Conservation (phyloP, 2,888 invertebrate genomes). For the Invenusta paracnida region DNA sequence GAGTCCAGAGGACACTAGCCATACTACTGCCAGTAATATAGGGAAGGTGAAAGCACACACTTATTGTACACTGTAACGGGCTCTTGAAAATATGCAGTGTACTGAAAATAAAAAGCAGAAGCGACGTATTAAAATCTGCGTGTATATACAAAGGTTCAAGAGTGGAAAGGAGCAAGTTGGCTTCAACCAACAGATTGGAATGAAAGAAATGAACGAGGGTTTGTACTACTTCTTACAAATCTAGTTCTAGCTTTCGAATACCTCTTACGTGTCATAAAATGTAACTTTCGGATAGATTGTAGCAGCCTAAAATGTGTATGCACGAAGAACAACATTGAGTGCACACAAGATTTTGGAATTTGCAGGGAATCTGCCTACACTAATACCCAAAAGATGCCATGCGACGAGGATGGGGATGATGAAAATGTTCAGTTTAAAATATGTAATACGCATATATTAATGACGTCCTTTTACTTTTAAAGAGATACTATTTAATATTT, state of each 20-base stretch:
- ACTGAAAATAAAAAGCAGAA: too few species aligned
- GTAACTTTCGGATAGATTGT: background rate
- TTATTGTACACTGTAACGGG: too few species aligned
- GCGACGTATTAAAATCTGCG: background rate
- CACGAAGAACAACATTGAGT: background rate
- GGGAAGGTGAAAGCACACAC: too few species aligned
- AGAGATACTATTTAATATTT: too few species aligned
- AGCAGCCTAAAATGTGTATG: background rate
- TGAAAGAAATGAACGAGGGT: background rate
- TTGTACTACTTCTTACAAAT: background rate
- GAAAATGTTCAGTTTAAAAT: background rate
- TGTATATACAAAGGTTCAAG: background rate
- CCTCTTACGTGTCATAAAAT: constrained; percentile 1
- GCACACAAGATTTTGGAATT: background rate
- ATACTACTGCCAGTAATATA: too few species aligned
- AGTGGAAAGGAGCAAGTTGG: background rate
- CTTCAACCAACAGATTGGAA: background rate
- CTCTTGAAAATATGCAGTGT: too few species aligned
- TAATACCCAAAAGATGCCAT: background rate
- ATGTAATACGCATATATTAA: background rate
- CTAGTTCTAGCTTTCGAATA: background rate
- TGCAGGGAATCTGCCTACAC: background rate
- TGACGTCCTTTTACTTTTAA: background rate
- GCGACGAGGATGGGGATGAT: background rate
- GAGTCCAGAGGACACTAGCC: too few species aligned